Evolutionary conservation across 1,140 invertebrate genomes (phyloP).

Genomic region (Colletes latitarsis): DNA sequence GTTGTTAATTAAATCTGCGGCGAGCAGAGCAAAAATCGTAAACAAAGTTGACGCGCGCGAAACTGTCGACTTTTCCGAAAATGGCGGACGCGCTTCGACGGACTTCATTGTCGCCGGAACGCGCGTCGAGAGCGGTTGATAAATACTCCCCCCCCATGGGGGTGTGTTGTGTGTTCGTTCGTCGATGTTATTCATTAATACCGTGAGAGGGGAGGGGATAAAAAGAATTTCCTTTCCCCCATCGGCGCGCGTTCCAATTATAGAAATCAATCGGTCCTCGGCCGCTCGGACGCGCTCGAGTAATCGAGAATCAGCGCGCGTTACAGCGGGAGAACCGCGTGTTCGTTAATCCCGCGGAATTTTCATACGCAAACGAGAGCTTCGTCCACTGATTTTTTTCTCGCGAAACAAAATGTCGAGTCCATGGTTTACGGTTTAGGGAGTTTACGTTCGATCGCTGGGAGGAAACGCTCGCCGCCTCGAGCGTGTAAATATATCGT

Average conservation of each 20-base stretch:
- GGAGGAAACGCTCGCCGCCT: conserved; percentile 58
- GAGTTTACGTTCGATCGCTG: conserved; percentile 23
- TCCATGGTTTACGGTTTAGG: background rate
- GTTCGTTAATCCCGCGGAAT: background rate
- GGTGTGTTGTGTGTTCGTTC: background rate
- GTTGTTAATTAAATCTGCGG: conserved; percentile 25
- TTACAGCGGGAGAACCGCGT: background rate
- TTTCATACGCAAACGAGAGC: too few relatives aligned
- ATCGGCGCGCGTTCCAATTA: background rate
- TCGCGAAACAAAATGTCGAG: too few relatives aligned
- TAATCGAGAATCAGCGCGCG: background rate
- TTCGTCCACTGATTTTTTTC: too few relatives aligned
- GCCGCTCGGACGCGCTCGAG: background rate
- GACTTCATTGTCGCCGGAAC: background rate
- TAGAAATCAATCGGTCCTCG: background rate
- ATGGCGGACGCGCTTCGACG: background rate
- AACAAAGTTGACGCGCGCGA: background rate
- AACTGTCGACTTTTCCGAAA: background rate
- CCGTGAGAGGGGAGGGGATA: background rate
- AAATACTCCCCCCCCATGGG: background rate
- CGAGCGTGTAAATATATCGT: conserved; percentile 63
- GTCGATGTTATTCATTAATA: background rate
- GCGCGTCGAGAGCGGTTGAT: background rate
- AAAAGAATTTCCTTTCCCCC: background rate
- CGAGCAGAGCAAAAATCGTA: background rate